Evolutionary conservation across 2,888 invertebrate species (phyloP).

Genomic region (Ischnus inquisitorius): DNA sequence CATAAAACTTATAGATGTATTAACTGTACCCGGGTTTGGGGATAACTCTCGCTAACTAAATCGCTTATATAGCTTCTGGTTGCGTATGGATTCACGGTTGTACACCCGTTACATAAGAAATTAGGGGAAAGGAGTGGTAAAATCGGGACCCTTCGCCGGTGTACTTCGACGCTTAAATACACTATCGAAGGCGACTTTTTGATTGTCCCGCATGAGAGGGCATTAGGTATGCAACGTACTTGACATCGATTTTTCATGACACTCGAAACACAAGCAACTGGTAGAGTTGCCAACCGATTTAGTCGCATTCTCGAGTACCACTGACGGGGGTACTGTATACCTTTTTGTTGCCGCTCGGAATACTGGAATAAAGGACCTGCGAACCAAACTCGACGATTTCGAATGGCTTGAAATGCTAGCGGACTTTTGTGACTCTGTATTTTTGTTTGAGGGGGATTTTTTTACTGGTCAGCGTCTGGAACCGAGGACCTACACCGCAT

Average conservation of each 20-base stretch:
- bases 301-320: conserved; percentile 51
- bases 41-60: conserved; percentile 45
- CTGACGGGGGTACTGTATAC: background rate
- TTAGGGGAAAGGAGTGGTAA: background rate
- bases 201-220: conserved; percentile 38
- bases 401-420: conserved; percentile 2
- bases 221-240: conserved; percentile 11
- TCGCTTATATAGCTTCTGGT: conserved; percentile 44
- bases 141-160: background rate
- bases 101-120: conserved; percentile 47
- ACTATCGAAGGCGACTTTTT: conserved; percentile 71
- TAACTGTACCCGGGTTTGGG: conserved; percentile 16
- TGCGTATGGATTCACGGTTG: conserved; percentile 10
- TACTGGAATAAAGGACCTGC: conserved; percentile 57
- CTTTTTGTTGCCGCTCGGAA: conserved; percentile 55
- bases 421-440: background rate
- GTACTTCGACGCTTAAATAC: conserved; percentile 74
- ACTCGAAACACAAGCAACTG: conserved; percentile 22
- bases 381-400: conserved; percentile 16
- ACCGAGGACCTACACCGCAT: background rate
- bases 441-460: conserved; percentile 19
- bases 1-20: background rate
- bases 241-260: conserved; percentile 46
- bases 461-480: conserved; percentile 26
- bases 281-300: conserved; percentile 38